Evolutionary conservation across 2,888 invertebrate species (phyloP), one percentile per base, ranked within the genome.

Genomic region (Apamea anceps): DNA sequence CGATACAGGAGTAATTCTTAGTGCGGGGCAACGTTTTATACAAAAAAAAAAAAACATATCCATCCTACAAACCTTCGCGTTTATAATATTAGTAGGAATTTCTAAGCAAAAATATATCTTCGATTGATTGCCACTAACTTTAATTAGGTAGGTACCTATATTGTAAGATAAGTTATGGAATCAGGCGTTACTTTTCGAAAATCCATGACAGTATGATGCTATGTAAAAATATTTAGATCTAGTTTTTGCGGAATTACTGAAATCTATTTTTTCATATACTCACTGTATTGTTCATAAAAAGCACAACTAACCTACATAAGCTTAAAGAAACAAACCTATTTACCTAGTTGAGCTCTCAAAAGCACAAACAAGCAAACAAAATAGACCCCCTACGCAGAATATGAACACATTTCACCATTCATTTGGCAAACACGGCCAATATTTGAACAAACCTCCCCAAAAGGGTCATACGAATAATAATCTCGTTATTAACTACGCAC

Each of bases 401-500:
- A 82, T 82, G 76, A 81, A 72, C 89, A 90, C 91, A 94, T 89
- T 90, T 92, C 84, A 89, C 93, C 91, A 87, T 89, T 90, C 93
- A 95, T 95, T 95, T 92, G 91, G 90, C 93, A 90, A 90, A 92
- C 89, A 90, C 85, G 79, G 85, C 91, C 91, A 95, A 96, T 96
- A 95, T 96, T 96, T 95, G 94, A 93, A 90, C 94, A 94, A 93
- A 90, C 89, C 87, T 81, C 91, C 94, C 94, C 91, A 90, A 85
- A 89, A 88, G 88, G 83, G 85, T 84, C 85, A 87, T 79, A 87
- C 86, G 88, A 92, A 95, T 94, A 94, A 94, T 94, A 95, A 96
- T 95, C 95, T 94, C 85, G 92, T 96, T 95, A 95, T 92, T 93
- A 93, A 92, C 90, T 90, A 90, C 90, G 89, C 91, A 93, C 94